Evolutionary conservation across 2,113 vertebrate genomes (phyloP), one percentile per base, ranked within the genome.

Genomic region (Apteryx mantelli): DNA sequence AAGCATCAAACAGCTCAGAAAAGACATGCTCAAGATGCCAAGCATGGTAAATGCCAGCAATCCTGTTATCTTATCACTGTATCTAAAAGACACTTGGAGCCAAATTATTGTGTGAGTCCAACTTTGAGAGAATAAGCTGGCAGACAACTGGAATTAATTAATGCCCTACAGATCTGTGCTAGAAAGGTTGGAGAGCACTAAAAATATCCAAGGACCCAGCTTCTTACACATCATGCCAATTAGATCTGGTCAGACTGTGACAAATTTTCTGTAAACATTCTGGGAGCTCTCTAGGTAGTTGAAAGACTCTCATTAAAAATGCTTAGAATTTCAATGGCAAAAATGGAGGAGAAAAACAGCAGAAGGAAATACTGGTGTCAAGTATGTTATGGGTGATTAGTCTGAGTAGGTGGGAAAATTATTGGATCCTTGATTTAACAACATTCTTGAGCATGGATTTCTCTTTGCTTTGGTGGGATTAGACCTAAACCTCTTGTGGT

Each of bases 131-230:
- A 92, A 74, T 0, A 2, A 90, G 75, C 56, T 86, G 83, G 40
- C 65, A 93, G 77, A 64, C 21, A 93, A 36, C 28, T 91, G 60
- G 78, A 89, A 95, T 94, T 88, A 93, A 91, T 94, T 85, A 91
- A 80, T 50, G 46, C 75, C 66, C 50, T 91, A 80, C 65, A 73
- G 75, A 92, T 65, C 69, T 44, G 16, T 58, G 61, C 83, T 92
- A 65, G 83, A 76, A 89, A 96, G 83, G 77, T 77, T 82, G 70
- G 13, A 60, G 18, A 89, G 70, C 34, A 74, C 81, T 82, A 93
- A 89, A 95, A 92, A 89, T 85, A 93, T 24, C 70, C 1, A 4
- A 88, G 65, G 22, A 91, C 3, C 24, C 70, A 61, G 73, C 36
- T 93, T 82, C 28, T 87, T 82, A 68, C 65, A 82, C 80, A 61